A percentile compares a stretch with the other conserved stretches of the same genome.
Evolutionary conservation across 2,113 vertebrate species (phyloP).

Genomic region (Antechinus flavipes): DNA sequence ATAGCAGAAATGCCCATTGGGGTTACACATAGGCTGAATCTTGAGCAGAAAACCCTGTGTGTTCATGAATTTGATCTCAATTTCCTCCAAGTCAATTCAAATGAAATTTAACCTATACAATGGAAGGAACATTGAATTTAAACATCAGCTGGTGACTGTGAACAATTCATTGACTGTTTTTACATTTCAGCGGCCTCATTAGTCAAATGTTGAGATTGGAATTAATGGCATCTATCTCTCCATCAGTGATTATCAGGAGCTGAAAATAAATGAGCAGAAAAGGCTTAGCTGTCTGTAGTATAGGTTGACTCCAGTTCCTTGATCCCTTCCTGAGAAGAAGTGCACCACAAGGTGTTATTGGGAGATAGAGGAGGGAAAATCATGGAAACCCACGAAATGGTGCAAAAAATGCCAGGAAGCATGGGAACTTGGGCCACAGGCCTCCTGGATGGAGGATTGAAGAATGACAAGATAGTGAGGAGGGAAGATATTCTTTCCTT

Average conservation of each 20-base stretch:
- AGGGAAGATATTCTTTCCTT: neutral
- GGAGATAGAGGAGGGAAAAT: neutral
- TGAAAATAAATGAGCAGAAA: neutral
- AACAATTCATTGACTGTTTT: neutral
- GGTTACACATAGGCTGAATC: neutral
- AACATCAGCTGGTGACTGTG: neutral
- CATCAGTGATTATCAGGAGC: neutral
- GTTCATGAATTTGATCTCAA: neutral
- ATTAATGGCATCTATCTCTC: neutral
- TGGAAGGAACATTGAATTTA: neutral
- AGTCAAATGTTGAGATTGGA: neutral
- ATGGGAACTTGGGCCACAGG: neutral
- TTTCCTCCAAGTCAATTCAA: neutral
- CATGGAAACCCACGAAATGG: neutral
- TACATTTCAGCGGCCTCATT: neutral
- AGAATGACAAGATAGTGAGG: neutral
- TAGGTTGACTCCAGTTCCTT: neutral
- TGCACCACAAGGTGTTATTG: neutral
- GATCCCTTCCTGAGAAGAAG: neutral
- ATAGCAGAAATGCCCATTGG: neutral
- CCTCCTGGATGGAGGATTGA: neutral
- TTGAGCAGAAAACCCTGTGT: neutral
- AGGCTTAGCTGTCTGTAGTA: neutral
- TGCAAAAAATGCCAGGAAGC: neutral
- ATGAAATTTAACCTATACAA: neutral